Percentiles rank a stretch among this genome's conserved stretches.
These are phyloP conservation scores for Hippocampus kuda DNA, from an alignment of 2,797 vertebrate genomes.

Conservation along the genomic window DNA sequence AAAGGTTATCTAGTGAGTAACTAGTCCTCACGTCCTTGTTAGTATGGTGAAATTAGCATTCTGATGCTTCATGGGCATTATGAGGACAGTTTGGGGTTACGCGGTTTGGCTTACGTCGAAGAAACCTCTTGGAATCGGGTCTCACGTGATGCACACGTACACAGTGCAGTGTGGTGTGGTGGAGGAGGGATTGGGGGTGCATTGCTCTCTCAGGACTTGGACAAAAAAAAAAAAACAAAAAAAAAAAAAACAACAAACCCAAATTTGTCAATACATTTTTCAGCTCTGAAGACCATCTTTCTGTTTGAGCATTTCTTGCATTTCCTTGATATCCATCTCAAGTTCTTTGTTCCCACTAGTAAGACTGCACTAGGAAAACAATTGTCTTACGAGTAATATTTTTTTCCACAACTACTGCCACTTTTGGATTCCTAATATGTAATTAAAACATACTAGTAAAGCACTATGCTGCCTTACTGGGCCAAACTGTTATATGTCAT, in stretches of 20 bases:
- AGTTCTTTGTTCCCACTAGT: background rate
- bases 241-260: too few species aligned
- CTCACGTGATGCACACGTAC: background rate
- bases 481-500: background rate
- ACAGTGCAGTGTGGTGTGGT: background rate
- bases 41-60: background rate
- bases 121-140: background rate
- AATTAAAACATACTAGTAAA: background rate
- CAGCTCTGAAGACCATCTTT: background rate
- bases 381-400: background rate
- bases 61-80: constrained; percentile 7
- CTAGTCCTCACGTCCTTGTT: background rate
- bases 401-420: background rate
- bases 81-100: background rate
- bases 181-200: background rate
- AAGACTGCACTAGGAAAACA: background rate
- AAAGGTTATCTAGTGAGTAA: background rate
- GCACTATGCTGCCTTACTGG: background rate
- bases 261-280: background rate
- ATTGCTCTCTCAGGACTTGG: background rate
- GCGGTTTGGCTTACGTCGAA: background rate
- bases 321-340: background rate
- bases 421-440: background rate
- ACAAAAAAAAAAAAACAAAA: too few species aligned
- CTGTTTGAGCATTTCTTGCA: background rate